Evolutionary conservation across 2,113 vertebrate species (phyloP).

Genomic region (Phrynocephalus versicolor): DNA sequence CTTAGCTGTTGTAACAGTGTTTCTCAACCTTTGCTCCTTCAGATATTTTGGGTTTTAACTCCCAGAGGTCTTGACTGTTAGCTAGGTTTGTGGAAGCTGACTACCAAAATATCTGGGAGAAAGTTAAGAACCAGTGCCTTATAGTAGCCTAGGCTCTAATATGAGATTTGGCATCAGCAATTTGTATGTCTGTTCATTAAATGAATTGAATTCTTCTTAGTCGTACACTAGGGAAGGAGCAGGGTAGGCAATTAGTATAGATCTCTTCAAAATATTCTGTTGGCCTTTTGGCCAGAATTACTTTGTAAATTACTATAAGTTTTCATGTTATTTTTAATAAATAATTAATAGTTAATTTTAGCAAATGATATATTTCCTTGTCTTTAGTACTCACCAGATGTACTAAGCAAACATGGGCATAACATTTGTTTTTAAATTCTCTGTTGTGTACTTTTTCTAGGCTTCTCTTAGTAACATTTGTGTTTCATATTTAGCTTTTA

Average conservation of each 20-base stretch:
- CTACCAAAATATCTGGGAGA: too few relatives aligned
- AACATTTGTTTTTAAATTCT: neutral
- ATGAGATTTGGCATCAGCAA: neutral
- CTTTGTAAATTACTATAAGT: neutral
- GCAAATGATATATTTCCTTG: neutral
- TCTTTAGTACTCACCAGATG: neutral
- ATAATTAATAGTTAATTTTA: neutral
- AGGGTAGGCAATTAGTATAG: neutral
- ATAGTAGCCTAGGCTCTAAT: neutral
- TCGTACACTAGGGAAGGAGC: neutral
- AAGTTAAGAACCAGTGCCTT: too few relatives aligned
- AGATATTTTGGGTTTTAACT: neutral
- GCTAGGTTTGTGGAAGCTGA: too few relatives aligned
- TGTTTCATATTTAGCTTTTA: neutral
- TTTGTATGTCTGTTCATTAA: neutral
- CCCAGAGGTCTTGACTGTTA: neutral
- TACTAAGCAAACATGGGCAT: neutral
- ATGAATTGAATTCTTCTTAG: neutral
- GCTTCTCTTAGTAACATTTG: neutral
- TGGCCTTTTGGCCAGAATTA: neutral
- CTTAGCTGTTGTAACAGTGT: neutral
- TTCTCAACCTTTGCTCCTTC: neutral
- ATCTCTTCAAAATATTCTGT: neutral
- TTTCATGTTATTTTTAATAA: neutral
- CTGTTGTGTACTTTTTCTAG: neutral